Base-by-base conservation (phyloP, 2,888 invertebrate genomes). In the Drosophila lacicola region DNA sequence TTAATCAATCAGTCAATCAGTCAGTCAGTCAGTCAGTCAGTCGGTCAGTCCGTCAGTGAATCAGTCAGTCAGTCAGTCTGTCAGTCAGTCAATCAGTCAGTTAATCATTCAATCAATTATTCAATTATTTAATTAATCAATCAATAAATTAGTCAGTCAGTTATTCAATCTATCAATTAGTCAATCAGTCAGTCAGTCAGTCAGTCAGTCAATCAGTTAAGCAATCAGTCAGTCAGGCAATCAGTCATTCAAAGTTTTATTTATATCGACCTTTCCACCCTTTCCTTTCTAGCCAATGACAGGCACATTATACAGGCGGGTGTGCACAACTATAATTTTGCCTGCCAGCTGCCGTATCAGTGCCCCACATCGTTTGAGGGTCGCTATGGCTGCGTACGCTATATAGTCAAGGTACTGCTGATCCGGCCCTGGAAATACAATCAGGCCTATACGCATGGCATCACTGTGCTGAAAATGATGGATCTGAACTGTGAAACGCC, bases 371-470 rank as follows among this genome's bases (percentile, higher is more conserved):
- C 96, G 0, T 97, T 96, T 90, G 96, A 95, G 89, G 95, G 96
- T 1, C 93, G 95, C 82, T 93, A 93, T 92, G 96, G 97, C 0
- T 94, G 95, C 86, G 94, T 98, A 39, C 94, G 96, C 21, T 98
- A 97, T 88, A 95, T 95, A 3, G 94, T 96, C 3, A 96, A 95
- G 90, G 96, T 96, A 2, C 94, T 94, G 0, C 92, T 98, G 6
- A 95, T 97, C 88, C 93, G 96, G n/a, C 96, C 97, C 5, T 96
- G 96, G 96, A 96, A 96, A 88, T 95, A 95, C 90, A 96, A 97
- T 91, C 95, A 96, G 82, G 96, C 95, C 66, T 95, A 95, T 21
- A 96, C 96, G 90, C 94, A 94, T 84, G 95, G 95, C 2, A 97
- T 97, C 84, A 96, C 96, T 14, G 95, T 98, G 10, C 94, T 96